A percentile compares a stretch with the other conserved stretches of the same genome.
Conservation (phyloP, 2,888 invertebrate genomes). For the Xestia ashworthii region DNA sequence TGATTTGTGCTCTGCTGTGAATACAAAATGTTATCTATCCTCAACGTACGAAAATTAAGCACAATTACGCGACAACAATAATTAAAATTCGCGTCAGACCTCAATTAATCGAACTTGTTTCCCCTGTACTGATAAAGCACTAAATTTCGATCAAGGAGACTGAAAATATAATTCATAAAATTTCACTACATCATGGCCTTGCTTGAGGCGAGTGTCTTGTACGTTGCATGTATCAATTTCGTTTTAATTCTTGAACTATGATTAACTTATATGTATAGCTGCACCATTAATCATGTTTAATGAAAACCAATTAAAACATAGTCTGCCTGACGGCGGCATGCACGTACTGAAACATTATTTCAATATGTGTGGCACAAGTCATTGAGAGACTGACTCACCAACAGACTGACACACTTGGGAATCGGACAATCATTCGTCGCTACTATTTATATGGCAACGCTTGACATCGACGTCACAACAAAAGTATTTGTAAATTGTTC, state of each 20-base stretch:
- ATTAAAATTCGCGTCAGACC: slow-evolving; percentile 27
- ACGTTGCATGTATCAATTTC: slow-evolving; percentile 42
- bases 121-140: slow-evolving; percentile 15
- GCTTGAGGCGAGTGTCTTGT: slow-evolving; percentile 61
- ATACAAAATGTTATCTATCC: slow-evolving; percentile 16
- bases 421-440: slow-evolving; percentile 67
- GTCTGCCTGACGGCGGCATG: slow-evolving; percentile 62
- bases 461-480: slow-evolving; percentile 63
- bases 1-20: not conserved
- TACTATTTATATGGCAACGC: slow-evolving; percentile 68
- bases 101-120: slow-evolving; percentile 43
- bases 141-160: slow-evolving; percentile 56
- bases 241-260: slow-evolving; percentile 64
- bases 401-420: slow-evolving; percentile 63
- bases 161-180: slow-evolving; percentile 52
- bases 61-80: slow-evolving; percentile 14
- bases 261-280: slow-evolving; percentile 64
- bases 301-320: slow-evolving; percentile 77
- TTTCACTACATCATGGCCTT: slow-evolving; percentile 66
- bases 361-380: slow-evolving; percentile 65
- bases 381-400: slow-evolving; percentile 71
- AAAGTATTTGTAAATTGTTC: slow-evolving; percentile 44
- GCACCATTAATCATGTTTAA: slow-evolving; percentile 75
- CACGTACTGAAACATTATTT: slow-evolving; percentile 62
- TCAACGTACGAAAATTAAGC: slow-evolving; percentile 5